Percentiles rank a stretch among this genome's conserved stretches.
These are phyloP conservation scores for Augochlora pura DNA, from an alignment of 1,140 invertebrate genomes.

Conservation along the genomic window DNA sequence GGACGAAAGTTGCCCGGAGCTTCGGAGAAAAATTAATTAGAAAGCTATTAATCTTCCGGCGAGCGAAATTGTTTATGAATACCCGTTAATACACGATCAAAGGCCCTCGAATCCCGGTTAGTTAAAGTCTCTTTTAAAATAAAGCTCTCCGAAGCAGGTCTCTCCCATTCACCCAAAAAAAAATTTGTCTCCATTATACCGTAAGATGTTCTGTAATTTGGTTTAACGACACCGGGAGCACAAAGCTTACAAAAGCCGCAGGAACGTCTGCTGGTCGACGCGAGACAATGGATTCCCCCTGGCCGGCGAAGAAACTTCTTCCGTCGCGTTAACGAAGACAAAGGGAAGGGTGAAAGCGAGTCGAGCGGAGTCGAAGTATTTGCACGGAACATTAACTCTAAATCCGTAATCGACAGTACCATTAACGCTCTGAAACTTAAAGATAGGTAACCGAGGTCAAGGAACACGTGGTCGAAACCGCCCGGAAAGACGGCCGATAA, in stretches of 20 bases:
- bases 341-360: slow-evolving; percentile 1
- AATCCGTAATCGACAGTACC: slow-evolving; percentile 59
- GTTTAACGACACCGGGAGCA: background rate
- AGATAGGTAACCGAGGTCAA: slow-evolving; percentile 29
- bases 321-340: slow-evolving; percentile 24
- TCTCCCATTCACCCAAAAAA: background rate
- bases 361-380: background rate
- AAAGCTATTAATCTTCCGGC: background rate
- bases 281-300: background rate
- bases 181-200: slow-evolving; percentile 7
- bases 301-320: background rate
- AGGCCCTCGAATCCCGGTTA: background rate
- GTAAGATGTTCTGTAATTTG: background rate
- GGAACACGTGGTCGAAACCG: slow-evolving; percentile 25
- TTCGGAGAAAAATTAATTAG: background rate
- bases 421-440: slow-evolving; percentile 47
- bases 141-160: no score
- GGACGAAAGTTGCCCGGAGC: background rate
- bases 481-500: slow-evolving; percentile 31
- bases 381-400: slow-evolving; percentile 54
- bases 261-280: background rate
- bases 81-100: background rate
- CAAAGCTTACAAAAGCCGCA: background rate
- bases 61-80: background rate
- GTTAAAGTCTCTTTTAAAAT: background rate